These are phyloP conservation scores for Idris sp. DNA, from an alignment of 1,140 invertebrate species.

Conservation along the genomic window DNA sequence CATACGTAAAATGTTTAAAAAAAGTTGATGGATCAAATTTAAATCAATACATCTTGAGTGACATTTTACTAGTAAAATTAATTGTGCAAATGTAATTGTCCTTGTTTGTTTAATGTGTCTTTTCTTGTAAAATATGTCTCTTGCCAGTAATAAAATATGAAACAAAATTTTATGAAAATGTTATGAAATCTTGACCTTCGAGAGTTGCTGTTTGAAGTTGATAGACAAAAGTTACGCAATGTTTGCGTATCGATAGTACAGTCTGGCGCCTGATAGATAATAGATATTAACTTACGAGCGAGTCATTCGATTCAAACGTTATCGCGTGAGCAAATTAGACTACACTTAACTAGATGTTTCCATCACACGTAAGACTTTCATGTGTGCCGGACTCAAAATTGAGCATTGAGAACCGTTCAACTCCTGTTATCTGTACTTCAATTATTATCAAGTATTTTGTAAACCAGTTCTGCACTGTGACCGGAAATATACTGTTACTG, in stretches of 20 bases:
- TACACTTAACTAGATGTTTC: constrained; percentile 67
- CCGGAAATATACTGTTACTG: constrained; percentile 34
- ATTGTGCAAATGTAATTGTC: too few relatives aligned
- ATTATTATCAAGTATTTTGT: constrained; percentile 44
- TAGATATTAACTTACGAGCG: constrained; percentile 39
- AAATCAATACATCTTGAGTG: too few relatives aligned
- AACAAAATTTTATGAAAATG: too few relatives aligned
- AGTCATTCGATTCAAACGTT: constrained; percentile 57
- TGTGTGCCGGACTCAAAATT: constrained; percentile 60
- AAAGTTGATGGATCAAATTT: constrained; percentile 45
- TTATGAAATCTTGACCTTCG: constrained; percentile 13
- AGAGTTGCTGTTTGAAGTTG: constrained; percentile 16
- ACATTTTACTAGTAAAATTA: too few relatives aligned
- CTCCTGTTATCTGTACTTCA: constrained; percentile 44
- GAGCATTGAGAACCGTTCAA: constrained; percentile 38
- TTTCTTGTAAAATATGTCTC: too few relatives aligned
- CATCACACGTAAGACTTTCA: constrained; percentile 62
- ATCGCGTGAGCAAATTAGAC: constrained; percentile 63
- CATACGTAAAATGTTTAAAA: constrained; percentile 17
- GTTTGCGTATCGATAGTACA: constrained; percentile 28
- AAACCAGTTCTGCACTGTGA: constrained; percentile 28
- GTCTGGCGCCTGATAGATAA: constrained; percentile 40
- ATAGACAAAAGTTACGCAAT: constrained; percentile 32
- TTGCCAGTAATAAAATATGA: too few relatives aligned
- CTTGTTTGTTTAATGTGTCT: too few relatives aligned